Percentiles rank a stretch among this genome's conserved stretches.
Conservation (phyloP, 2,888 invertebrate genomes). For the Griposia aprilina region DNA sequence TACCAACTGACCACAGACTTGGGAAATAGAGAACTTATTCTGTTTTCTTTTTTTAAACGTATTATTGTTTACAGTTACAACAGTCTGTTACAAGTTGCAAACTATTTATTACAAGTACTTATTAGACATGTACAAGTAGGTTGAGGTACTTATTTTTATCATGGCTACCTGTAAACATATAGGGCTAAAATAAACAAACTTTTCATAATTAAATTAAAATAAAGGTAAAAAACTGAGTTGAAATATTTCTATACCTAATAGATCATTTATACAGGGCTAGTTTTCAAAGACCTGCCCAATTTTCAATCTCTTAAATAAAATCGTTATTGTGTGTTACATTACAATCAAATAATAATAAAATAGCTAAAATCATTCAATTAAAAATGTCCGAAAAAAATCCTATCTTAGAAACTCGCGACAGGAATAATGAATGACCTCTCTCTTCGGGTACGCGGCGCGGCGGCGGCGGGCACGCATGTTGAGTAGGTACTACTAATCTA, state of each 20-base stretch:
- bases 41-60: conserved; percentile 7
- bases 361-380: too few species aligned
- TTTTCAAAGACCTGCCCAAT: too few species aligned
- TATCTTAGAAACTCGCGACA: too few species aligned
- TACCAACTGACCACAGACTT: conserved; percentile 50
- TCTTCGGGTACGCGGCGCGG: too few species aligned
- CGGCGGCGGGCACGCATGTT: too few species aligned
- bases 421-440: too few species aligned
- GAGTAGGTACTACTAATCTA: too few species aligned
- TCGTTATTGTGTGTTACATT: too few species aligned
- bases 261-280: not conserved
- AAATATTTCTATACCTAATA: not conserved
- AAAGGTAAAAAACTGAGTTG: not conserved
- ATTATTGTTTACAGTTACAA: not conserved
- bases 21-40: conserved; percentile 41
- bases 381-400: too few species aligned
- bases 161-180: not conserved
- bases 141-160: not conserved
- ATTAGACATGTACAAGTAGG: not conserved
- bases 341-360: too few species aligned
- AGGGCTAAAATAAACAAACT: not conserved
- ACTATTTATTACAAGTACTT: not conserved
- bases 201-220: not conserved
- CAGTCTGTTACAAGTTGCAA: not conserved
- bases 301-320: too few species aligned